phyloP scores from a whole-genome alignment of 2,888 invertebrate species.

The Bedellia somnulentella region DNA sequence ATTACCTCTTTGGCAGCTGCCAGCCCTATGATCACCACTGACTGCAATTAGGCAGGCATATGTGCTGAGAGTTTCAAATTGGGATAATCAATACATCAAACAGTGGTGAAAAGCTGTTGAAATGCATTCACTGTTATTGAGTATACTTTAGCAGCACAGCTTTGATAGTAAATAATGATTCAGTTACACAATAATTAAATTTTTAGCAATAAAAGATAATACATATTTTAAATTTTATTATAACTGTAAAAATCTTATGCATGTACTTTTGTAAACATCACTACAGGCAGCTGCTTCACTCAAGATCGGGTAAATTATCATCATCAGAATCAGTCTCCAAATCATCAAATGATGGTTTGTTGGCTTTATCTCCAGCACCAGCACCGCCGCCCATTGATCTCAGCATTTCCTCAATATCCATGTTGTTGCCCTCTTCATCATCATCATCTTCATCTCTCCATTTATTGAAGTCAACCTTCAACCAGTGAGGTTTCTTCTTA shows the following conservation, averaged over 20 bases:
- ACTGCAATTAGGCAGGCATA: no score
- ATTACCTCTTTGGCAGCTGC: no score
- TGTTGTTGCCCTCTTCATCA: slow-evolving; percentile 57
- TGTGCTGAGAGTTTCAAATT: no score
- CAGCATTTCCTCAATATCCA: slow-evolving; percentile 73
- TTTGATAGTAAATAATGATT: no score
- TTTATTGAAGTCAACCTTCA: slow-evolving; percentile 96
- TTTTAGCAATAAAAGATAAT: slow-evolving; percentile 3
- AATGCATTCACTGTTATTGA: no score
- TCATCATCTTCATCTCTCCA: slow-evolving; percentile 98
- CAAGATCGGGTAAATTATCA: slow-evolving; percentile 75
- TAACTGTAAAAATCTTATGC: slow-evolving; percentile 54
- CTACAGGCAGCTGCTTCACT: slow-evolving; percentile 44
- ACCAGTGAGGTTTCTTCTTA: slow-evolving; percentile 89
- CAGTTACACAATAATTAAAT: no score
- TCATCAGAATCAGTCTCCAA: slow-evolving; percentile 80
- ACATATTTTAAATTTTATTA: slow-evolving; percentile 34
- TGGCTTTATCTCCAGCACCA: slow-evolving; percentile 43
- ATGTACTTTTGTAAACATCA: slow-evolving; percentile 41
- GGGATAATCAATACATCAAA: no score
- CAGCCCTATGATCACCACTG: no score
- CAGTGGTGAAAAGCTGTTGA: no score
- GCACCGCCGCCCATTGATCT: slow-evolving; percentile 63
- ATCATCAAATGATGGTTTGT: slow-evolving; percentile 75
- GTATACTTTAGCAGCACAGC: no score